phyloP scores from a whole-genome alignment of 2,888 invertebrate genomes.

The Catocala fraxini region DNA sequence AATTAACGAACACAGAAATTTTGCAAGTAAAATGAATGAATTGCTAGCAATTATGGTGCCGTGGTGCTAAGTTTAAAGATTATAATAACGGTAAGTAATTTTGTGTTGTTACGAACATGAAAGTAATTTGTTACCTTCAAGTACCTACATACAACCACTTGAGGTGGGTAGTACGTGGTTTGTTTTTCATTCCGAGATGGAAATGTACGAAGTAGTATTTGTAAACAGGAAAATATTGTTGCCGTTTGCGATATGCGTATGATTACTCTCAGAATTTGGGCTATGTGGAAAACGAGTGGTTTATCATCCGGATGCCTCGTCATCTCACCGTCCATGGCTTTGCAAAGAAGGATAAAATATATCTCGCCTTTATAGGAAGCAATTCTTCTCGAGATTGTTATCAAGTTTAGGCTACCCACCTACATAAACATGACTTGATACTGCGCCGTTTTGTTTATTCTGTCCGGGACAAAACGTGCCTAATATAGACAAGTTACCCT shows the following conservation, averaged over 20 bases:
- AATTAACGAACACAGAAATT: not conserved
- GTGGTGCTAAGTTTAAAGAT: constrained; percentile 4
- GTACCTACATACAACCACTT: too few relatives aligned
- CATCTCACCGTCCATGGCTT: constrained; percentile 46
- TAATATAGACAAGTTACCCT: not conserved
- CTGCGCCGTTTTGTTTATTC: constrained; percentile 10
- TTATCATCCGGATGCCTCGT: constrained; percentile 51
- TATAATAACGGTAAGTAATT: constrained; percentile 3
- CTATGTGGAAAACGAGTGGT: constrained; percentile 54
- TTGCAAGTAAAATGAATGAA: not conserved
- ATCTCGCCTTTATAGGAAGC: constrained; percentile 44
- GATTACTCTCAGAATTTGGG: constrained; percentile 40
- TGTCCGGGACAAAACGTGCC: not conserved
- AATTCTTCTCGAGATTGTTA: constrained; percentile 46
- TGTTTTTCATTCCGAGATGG: too few relatives aligned
- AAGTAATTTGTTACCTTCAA: constrained; percentile 1
- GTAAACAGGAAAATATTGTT: constrained; percentile 32
- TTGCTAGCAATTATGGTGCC: constrained; percentile 1
- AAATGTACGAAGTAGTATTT: constrained; percentile 25
- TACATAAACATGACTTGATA: constrained; percentile 46
- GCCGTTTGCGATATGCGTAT: constrained; percentile 16
- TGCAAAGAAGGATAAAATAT: constrained; percentile 59
- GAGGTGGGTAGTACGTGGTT: too few relatives aligned
- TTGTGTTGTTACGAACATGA: not conserved
- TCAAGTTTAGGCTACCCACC: constrained; percentile 48